phyloP scores from a whole-genome alignment of 1,140 invertebrate species.

The Lamellibrachia luymesi region DNA sequence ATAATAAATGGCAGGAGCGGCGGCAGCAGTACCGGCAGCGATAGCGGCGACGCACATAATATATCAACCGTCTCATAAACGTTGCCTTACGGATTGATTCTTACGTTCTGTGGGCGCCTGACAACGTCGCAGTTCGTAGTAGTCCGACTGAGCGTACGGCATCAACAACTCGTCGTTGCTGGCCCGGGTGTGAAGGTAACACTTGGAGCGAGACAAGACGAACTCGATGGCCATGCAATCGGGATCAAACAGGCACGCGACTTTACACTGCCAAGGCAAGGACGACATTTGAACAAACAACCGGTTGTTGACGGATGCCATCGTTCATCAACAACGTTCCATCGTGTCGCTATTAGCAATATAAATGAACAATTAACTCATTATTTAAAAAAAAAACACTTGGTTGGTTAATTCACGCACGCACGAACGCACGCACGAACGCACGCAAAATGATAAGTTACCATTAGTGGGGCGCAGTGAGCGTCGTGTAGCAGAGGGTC shows the following conservation, averaged over 20 bases:
- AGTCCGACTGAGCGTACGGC: neutral
- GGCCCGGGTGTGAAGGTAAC: neutral
- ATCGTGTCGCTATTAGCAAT: neutral
- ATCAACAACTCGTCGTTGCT: neutral
- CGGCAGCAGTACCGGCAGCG: too few species aligned
- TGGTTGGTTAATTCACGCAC: neutral
- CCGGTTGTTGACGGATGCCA: neutral
- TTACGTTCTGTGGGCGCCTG: neutral
- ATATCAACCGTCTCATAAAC: too few species aligned
- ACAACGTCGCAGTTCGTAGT: neutral
- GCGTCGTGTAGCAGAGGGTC: too few species aligned
- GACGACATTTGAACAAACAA: neutral
- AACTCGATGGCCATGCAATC: neutral
- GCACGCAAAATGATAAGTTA: neutral
- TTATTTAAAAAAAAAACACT: neutral
- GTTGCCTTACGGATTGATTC: neutral
- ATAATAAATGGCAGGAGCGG: too few species aligned
- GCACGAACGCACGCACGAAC: neutral
- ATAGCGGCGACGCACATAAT: too few species aligned
- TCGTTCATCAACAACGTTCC: neutral
- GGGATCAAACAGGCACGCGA: neutral
- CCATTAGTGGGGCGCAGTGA: too few species aligned
- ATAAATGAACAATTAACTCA: neutral
- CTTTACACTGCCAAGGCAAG: neutral
- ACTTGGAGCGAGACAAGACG: neutral